A percentile compares a stretch with the other conserved stretches of the same genome.
Conservation (phyloP, 2,797 vertebrate genomes). For the Antrozous pallidus region DNA sequence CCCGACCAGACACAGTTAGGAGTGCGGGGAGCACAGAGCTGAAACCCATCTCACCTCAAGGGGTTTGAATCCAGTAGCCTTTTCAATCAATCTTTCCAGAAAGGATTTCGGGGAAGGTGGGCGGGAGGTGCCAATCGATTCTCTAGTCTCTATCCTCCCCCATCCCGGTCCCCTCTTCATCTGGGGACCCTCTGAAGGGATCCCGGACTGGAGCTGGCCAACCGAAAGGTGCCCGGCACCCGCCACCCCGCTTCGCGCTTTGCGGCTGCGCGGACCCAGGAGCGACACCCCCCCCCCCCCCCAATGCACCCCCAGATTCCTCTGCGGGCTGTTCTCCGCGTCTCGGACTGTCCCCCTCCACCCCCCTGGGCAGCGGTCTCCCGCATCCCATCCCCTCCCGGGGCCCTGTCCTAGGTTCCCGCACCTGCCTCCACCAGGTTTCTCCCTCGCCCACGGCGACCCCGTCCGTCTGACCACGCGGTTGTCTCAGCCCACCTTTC, state of each 20-base stretch:
- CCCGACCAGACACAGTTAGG: too few species aligned
- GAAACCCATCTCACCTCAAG: not conserved
- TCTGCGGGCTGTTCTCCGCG: too few species aligned
- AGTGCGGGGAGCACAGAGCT: not conserved
- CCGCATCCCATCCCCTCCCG: not conserved
- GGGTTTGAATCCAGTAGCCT: not conserved
- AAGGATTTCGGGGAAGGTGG: not conserved
- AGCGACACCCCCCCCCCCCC: too few species aligned
- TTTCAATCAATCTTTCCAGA: not conserved
- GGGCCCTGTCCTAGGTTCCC: not conserved
- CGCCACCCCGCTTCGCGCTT: not conserved
- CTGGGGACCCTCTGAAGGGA: not conserved
- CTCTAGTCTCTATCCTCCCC: not conserved
- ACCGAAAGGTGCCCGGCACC: slow-evolving; percentile 32
- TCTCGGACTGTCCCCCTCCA: not conserved
- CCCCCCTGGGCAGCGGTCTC: not conserved
- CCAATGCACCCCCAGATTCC: not conserved
- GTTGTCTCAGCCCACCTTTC: not conserved
- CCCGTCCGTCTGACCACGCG: not conserved
- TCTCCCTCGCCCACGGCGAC: fast-evolving
- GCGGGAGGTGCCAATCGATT: not conserved
- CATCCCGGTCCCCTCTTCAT: not conserved
- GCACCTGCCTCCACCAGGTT: too few species aligned
- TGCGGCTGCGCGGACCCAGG: not conserved
- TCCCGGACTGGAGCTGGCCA: not conserved